Evolutionary conservation across 2,113 vertebrate species (phyloP), one percentile per base, ranked within the genome.

Genomic region (Malurus elegans): DNA sequence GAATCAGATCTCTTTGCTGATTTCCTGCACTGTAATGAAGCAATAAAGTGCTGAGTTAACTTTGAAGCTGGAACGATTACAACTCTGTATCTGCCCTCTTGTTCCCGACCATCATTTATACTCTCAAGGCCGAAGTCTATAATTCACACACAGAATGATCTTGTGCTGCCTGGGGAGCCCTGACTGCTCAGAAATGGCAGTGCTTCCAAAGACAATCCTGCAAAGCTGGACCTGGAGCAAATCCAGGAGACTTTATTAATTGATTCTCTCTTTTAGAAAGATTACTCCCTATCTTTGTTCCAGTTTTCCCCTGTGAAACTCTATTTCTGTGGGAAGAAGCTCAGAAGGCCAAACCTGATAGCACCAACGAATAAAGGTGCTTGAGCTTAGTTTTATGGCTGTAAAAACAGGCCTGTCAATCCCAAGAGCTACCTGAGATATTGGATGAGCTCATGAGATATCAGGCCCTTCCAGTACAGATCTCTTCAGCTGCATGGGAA

Each of bases 231-330:
- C n/a, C 69, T 96, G 90, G 90, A 96, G 73, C 79, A 86, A 88
- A 90, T 90, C 95, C 95, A 93, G 89, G 58, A 83, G 66, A 91
- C 48, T 92, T 95, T 95, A 95, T 94, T 90, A 93, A 94, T 79
- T 88, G 79, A 96, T 86, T 84, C 67, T 83, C 56, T 84, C 90
- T 86, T 74, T 92, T 67, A 3, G 2, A 80, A 94, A 92, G 90
- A 95, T 93, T 94, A 86, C 32, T 28, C 51, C 64, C 13, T 90
- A 71, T 64, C 79, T 93, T 61, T 78, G 32, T 83, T 95, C 23
- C 53, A 56, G 29, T 58, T 89, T 91, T 24, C 80, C 71, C 65
- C 14, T 48, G 60, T 67, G 88, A 78, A 92, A 88, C 48, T 32
- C 25, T 70, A 23, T 60, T 94, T 94, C 38, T 74, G 48, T 31